Evolutionary conservation across 2,888 invertebrate genomes (phyloP).

Genomic region (Antheraea assamensis): DNA sequence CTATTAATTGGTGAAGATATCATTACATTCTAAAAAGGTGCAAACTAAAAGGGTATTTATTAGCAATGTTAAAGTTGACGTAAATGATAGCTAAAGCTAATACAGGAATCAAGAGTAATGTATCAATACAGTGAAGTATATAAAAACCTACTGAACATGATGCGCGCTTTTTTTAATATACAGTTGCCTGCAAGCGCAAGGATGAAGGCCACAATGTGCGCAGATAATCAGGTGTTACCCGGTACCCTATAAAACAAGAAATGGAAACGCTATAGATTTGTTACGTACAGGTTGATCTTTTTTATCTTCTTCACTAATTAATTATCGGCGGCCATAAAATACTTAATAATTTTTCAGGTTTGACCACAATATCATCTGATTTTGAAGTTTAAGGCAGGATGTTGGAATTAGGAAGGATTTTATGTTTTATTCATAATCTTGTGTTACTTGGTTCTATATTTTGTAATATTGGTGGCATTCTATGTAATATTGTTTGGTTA

Average conservation of each 20-base stretch:
- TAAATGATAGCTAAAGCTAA: background rate
- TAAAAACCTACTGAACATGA: background rate
- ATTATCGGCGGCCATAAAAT: background rate
- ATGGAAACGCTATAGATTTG: slow-evolving; percentile 61
- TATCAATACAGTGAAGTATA: background rate
- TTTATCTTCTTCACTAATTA: background rate
- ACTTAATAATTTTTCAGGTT: no score
- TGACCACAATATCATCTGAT: no score
- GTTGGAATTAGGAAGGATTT: no score
- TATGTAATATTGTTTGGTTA: no score
- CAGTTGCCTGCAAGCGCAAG: slow-evolving; percentile 5
- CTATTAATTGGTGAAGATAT: no score
- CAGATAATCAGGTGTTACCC: slow-evolving; percentile 78
- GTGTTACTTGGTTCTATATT: no score
- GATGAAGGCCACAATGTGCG: slow-evolving; percentile 43
- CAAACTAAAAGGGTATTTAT: no score
- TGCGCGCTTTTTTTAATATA: slow-evolving; percentile 1
- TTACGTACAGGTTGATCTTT: slow-evolving; percentile 36
- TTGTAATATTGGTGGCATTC: no score
- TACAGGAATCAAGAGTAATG: background rate
- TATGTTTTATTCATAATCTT: no score
- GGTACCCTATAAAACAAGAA: slow-evolving; percentile 73
- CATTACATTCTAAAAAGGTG: no score
- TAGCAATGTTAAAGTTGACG: no score
- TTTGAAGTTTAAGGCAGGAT: no score